Conservation (phyloP, 2,888 invertebrate genomes). For the Sicus ferrugineus region DNA sequence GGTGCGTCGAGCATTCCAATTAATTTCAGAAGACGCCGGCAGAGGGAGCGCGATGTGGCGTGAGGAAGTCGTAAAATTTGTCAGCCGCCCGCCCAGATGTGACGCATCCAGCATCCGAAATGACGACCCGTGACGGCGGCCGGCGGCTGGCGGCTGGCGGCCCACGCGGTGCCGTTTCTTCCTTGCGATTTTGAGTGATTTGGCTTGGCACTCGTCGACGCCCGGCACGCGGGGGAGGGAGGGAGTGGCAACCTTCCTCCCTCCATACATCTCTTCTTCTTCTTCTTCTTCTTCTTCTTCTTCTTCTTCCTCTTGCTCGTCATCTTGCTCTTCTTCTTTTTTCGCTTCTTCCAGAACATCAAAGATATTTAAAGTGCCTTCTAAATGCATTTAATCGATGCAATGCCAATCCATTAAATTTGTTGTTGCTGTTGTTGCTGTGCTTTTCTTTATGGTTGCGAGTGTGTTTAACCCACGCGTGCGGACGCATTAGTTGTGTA, state of each 20-base stretch:
- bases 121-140: not conserved
- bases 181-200: not conserved
- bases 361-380: slow-evolving; percentile 13
- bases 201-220: not conserved
- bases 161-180: not conserved
- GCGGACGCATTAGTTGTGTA: slow-evolving; percentile 40
- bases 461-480: not conserved
- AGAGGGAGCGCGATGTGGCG: not conserved
- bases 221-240: not conserved
- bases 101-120: not conserved
- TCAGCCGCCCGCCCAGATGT: slow-evolving; percentile 31
- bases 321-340: not conserved
- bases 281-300: not conserved
- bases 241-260: not conserved
- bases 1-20: slow-evolving; percentile 38
- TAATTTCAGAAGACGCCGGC: slow-evolving; percentile 32
- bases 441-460: not conserved
- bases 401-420: not conserved
- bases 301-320: not conserved
- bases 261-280: not conserved
- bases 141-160: not conserved
- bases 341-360: slow-evolving; percentile 2
- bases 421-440: slow-evolving; percentile 16
- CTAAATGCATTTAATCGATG: slow-evolving; percentile 3
- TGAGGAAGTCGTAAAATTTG: slow-evolving; percentile 36